A percentile compares a stretch with the other conserved stretches of the same genome.
Conservation (phyloP, 2,888 invertebrate genomes). For the Caenorhabditis angaria region DNA sequence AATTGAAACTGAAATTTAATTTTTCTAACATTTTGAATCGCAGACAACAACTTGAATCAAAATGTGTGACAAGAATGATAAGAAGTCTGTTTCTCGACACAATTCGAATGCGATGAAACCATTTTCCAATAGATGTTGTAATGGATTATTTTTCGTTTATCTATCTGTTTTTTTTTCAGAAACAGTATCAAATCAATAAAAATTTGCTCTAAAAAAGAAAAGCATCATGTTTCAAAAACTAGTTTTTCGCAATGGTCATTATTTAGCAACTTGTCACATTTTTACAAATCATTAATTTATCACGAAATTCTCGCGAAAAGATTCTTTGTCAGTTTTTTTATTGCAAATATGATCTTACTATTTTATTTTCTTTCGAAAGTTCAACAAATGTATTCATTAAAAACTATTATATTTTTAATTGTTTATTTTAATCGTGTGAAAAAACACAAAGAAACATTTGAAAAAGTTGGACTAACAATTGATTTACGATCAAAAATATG, state of each 20-base stretch:
- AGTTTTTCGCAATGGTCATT: neutral
- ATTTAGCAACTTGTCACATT: neutral
- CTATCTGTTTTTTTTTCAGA: conserved; percentile 3
- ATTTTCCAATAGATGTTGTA: neutral
- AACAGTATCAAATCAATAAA: neutral
- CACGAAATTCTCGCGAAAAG: neutral
- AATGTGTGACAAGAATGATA: conserved; percentile 9
- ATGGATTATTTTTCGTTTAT: neutral
- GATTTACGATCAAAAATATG: no score
- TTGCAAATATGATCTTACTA: no score
- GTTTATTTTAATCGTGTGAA: no score
- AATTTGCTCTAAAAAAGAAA: conserved; percentile 4
- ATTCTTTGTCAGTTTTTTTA: neutral
- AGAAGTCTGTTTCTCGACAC: conserved; percentile 31
- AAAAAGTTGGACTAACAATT: no score
- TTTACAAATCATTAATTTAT: neutral
- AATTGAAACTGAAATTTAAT: no score
- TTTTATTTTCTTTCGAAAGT: no score
- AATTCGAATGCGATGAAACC: conserved; percentile 20
- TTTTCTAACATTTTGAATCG: conserved; percentile 14
- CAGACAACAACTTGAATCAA: neutral
- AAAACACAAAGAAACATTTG: no score
- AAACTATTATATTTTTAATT: no score
- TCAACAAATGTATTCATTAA: no score
- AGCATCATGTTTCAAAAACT: neutral